A percentile compares a stretch with the other conserved stretches of the same genome.
These are phyloP conservation scores for Silurus glanis DNA, from an alignment of 2,113 vertebrate species.

Conservation along the genomic window DNA sequence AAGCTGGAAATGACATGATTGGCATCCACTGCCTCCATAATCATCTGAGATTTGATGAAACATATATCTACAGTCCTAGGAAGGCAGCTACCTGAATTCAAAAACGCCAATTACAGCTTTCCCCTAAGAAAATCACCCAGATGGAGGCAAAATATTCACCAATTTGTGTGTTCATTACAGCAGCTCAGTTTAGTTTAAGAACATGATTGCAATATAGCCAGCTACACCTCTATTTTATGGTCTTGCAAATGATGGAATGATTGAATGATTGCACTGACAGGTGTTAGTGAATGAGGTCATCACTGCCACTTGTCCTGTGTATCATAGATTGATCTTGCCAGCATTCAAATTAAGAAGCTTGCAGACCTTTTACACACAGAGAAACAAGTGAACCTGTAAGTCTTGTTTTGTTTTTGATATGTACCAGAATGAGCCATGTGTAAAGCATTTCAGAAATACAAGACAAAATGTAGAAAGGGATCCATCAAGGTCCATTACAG, in stretches of 20 bases:
- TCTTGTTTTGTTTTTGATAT: conserved; percentile 8
- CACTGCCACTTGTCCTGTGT: conserved; percentile 31
- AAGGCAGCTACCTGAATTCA: conserved; percentile 46
- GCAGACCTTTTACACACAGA: conserved; percentile 6
- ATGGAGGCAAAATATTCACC: conserved; percentile 71
- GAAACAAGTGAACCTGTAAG: neutral
- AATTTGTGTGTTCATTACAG: conserved; percentile 72
- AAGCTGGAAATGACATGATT: conserved; percentile 49
- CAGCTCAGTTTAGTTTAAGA: conserved; percentile 61
- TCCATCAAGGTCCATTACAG: neutral
- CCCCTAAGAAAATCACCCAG: conserved; percentile 66
- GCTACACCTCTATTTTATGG: conserved; percentile 60
- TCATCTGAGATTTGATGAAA: conserved; percentile 57
- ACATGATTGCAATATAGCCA: conserved; percentile 66
- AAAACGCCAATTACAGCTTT: conserved; percentile 65
- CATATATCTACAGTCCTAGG: conserved; percentile 31
- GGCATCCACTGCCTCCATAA: conserved; percentile 50
- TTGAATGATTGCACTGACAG: conserved; percentile 40
- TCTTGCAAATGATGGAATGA: conserved; percentile 58
- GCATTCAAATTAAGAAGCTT: conserved; percentile 37
- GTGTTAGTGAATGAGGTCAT: conserved; percentile 49
- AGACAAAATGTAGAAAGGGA: neutral
- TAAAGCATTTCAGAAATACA: neutral
- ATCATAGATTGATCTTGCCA: conserved; percentile 3
- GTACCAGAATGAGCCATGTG: neutral